These are phyloP conservation scores for Acromyrmex echinatior DNA, from an alignment of 1,140 invertebrate species.

Conservation along the genomic window DNA sequence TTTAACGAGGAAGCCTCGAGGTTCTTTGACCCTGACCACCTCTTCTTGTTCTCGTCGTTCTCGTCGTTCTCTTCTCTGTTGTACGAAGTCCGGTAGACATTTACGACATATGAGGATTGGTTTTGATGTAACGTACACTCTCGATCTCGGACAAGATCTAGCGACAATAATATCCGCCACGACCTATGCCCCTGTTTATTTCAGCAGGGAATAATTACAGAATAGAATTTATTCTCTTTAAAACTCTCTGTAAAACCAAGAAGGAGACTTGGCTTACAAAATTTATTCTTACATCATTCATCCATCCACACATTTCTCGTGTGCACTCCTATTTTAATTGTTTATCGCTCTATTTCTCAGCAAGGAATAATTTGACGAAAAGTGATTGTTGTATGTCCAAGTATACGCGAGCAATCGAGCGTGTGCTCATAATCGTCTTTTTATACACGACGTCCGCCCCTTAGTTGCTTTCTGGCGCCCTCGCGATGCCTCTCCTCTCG, in stretches of 20 bases:
- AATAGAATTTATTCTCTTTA: too few species aligned
- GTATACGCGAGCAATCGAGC: neutral
- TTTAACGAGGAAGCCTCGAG: slow-evolving; percentile 77
- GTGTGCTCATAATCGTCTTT: slow-evolving; percentile 27
- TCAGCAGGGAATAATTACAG: neutral
- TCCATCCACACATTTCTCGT: too few species aligned
- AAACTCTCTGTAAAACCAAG: too few species aligned
- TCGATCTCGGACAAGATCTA: neutral
- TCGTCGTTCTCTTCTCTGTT: neutral
- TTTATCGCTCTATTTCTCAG: neutral
- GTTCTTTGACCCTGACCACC: slow-evolving; percentile 57
- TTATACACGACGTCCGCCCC: neutral
- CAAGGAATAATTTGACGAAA: slow-evolving; percentile 18
- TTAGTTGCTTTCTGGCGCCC: slow-evolving; percentile 40
- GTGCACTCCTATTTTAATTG: too few species aligned
- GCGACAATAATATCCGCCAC: neutral
- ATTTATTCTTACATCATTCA: too few species aligned
- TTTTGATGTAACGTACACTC: neutral
- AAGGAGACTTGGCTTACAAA: too few species aligned
- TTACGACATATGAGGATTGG: slow-evolving; percentile 11
- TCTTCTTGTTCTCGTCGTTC: slow-evolving; percentile 6
- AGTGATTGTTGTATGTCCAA: neutral
- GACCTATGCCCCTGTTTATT: neutral
- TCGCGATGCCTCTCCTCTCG: slow-evolving; percentile 13
- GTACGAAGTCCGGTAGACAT: slow-evolving; percentile 18